Evolutionary conservation across 2,113 vertebrate genomes (phyloP), one percentile per base, ranked within the genome.

Genomic region (Ursus arctos): DNA sequence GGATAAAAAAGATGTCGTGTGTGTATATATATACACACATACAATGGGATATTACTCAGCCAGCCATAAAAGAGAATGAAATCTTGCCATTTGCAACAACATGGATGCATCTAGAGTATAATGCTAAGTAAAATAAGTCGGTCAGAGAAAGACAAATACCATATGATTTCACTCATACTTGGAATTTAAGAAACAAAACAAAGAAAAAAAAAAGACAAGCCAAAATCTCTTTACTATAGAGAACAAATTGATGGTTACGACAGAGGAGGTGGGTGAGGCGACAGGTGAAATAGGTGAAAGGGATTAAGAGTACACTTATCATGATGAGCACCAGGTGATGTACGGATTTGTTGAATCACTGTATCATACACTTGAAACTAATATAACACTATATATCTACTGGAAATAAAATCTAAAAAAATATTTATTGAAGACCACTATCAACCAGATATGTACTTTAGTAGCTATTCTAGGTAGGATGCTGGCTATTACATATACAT

Each of bases 361-460:
- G 49, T 76, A 49, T 16, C 49, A 7, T 76, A 76, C 24, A 47
- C 43, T 49, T 76, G 72, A 76, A 76, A 47, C 43, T 49, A 49
- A 76, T 9, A 47, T 47, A 49, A 28, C 72, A 28, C 72, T 76
- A 40, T 74, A 28, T 76, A 43, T 43, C 15, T 3, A 43, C 36
- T 43, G 40, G 22, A 26, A 43, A 43, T 43, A 43, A 76, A 28
- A 76, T 9, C 16, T 76, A 28, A 0, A 16, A 16, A 76, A 72
- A 72, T 31, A 92, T 95, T 96, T 93, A 51, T 85, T 95, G 92
- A 98, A 97, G 59, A 92, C 22, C 82, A 91, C 97, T 97, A 95
- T 93, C 18, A 83, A 81, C 49, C 2, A 96, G 18, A 36, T 76
- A 74, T 94, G 16, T 9, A 91, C 5, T 47, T 61, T 63, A 31